Evolutionary conservation across 2,113 vertebrate species (phyloP).

Genomic region (Neotoma lepida): DNA sequence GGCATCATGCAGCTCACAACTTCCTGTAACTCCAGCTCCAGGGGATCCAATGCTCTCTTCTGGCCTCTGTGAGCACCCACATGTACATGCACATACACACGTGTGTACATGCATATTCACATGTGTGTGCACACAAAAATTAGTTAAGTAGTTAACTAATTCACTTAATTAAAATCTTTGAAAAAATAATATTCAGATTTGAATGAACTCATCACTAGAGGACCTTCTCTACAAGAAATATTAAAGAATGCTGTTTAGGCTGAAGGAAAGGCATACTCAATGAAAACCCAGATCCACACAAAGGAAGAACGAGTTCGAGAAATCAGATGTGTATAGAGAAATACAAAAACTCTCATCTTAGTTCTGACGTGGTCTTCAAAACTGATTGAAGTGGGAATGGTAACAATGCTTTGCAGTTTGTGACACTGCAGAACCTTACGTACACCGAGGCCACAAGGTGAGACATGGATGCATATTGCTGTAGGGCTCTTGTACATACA

Average conservation of each 20-base stretch:
- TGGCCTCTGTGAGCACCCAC: not conserved
- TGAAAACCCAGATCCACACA: not conserved
- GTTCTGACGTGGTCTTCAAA: conserved; percentile 18
- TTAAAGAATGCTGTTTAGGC: not conserved
- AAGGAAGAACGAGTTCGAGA: not conserved
- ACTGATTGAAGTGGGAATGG: not conserved
- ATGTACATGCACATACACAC: not conserved
- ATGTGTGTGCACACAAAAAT: too few species aligned
- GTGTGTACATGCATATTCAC: too few species aligned
- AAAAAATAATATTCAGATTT: not conserved
- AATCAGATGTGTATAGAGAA: not conserved
- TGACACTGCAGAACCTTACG: not conserved
- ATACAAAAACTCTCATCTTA: not conserved
- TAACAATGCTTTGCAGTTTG: not conserved
- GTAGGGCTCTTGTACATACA: not conserved
- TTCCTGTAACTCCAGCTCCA: not conserved
- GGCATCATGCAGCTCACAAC: not conserved
- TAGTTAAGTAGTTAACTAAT: not conserved
- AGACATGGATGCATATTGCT: not conserved
- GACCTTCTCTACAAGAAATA: conserved; percentile 4
- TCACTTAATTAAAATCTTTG: not conserved
- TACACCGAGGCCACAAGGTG: not conserved
- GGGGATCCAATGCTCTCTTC: not conserved
- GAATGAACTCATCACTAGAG: not conserved
- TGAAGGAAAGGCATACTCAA: not conserved